Conservation (phyloP, 2,888 invertebrate genomes). For the Tricholauxania praeusta region DNA sequence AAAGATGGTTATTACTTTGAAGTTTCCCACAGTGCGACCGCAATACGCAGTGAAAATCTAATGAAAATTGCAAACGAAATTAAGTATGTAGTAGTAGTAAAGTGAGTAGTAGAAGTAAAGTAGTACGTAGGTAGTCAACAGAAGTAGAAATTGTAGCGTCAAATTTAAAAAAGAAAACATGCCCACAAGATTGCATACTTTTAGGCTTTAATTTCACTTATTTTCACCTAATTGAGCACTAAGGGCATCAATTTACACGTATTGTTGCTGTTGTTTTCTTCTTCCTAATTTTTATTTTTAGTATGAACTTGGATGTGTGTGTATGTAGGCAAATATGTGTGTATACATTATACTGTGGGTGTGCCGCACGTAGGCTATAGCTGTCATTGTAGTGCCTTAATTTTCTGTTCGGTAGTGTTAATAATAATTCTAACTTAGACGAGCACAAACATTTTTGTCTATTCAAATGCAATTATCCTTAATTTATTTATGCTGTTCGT, state of each 20-base stretch:
- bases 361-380: not conserved
- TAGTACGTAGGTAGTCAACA: too few species aligned
- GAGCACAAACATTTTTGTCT: constrained; percentile 4
- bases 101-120: too few species aligned
- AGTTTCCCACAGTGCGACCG: too few species aligned
- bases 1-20: too few species aligned
- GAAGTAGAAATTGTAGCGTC: constrained; percentile 23
- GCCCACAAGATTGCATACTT: constrained; percentile 44
- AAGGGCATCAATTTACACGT: constrained; percentile 36
- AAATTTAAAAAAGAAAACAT: constrained; percentile 20
- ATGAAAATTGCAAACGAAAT: too few species aligned
- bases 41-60: too few species aligned
- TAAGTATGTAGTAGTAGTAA: too few species aligned
- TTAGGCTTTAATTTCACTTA: constrained; percentile 42
- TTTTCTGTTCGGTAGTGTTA: constrained; percentile 18
- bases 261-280: constrained; percentile 16
- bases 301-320: not conserved
- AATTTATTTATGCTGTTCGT: constrained; percentile 9
- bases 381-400: constrained; percentile 4
- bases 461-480: constrained; percentile 27
- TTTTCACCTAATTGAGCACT: constrained; percentile 48
- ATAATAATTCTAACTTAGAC: too few species aligned
- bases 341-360: too few species aligned
- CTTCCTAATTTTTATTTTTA: constrained; percentile 23
- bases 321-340: not conserved